Evolutionary conservation across 2,888 invertebrate genomes (phyloP).

Genomic region (Pelosia muscerda): DNA sequence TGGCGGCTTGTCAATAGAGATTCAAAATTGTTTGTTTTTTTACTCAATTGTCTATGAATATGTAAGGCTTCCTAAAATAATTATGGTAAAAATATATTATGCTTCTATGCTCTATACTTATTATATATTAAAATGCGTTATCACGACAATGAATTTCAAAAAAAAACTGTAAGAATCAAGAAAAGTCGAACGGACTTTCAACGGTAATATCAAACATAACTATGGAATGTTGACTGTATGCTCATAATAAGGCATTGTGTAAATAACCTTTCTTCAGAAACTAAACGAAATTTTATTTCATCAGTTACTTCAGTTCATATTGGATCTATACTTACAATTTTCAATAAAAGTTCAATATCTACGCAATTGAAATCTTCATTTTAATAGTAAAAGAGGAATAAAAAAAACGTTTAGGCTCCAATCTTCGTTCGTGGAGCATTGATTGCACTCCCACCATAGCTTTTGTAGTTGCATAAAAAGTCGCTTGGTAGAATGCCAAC

Average conservation of each 20-base stretch:
- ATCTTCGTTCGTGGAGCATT: slow-evolving; percentile 75
- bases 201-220: background rate
- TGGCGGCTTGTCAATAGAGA: no score
- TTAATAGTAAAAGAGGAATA: slow-evolving; percentile 70
- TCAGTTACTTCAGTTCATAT: background rate
- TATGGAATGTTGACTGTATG: background rate
- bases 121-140: no score
- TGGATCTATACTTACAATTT: slow-evolving; percentile 42
- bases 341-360: slow-evolving; percentile 61
- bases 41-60: no score
- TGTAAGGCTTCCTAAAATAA: no score
- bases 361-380: slow-evolving; percentile 68
- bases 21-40: no score
- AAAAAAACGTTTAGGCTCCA: slow-evolving; percentile 66
- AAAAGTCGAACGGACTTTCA: background rate
- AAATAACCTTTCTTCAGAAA: background rate
- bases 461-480: slow-evolving; percentile 80
- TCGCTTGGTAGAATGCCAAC: slow-evolving; percentile 82
- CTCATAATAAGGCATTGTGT: background rate
- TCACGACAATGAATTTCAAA: background rate
- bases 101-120: no score
- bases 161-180: background rate
- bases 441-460: slow-evolving; percentile 75
- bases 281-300: background rate
- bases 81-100: no score